phyloP scores from a whole-genome alignment of 1,140 invertebrate genomes.

The Panonychus citri region DNA sequence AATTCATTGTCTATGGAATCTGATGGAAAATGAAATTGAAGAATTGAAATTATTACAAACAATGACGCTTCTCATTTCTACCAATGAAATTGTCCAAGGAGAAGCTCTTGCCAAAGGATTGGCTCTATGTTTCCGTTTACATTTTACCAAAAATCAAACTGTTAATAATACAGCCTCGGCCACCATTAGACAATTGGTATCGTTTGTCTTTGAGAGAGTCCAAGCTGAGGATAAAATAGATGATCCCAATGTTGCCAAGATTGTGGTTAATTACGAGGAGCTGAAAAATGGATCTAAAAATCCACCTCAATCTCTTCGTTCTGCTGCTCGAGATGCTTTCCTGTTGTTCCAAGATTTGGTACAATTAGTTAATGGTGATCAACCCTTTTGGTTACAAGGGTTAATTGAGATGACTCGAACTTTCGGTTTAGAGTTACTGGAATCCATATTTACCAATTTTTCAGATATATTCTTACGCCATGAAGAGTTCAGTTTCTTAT shows the following conservation, averaged over 20 bases:
- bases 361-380: conserved; percentile 82
- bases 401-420: conserved; percentile 92
- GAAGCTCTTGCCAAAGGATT: conserved; percentile 76
- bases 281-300: conserved; percentile 3
- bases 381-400: conserved; percentile 75
- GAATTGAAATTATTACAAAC: conserved; percentile 93
- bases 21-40: conserved; percentile 75
- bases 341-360: conserved; percentile 91
- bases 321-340: conserved; percentile 81
- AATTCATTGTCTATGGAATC: conserved; percentile 68
- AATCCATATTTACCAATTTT: conserved; percentile 75
- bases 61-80: conserved; percentile 74
- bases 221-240: conserved; percentile 27
- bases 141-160: conserved; percentile 74
- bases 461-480: conserved; percentile 81
- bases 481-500: conserved; percentile 70
- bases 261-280: conserved; percentile 6
- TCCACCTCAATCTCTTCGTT: conserved; percentile 51
- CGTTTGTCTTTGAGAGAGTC: conserved; percentile 82
- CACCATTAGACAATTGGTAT: conserved; percentile 85
- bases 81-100: conserved; percentile 74
- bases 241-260: background rate
- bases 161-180: conserved; percentile 91
- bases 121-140: conserved; percentile 80
- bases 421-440: conserved; percentile 80